These are phyloP conservation scores for Amorpha juglandis DNA, from an alignment of 2,888 invertebrate species.

Conservation along the genomic window DNA sequence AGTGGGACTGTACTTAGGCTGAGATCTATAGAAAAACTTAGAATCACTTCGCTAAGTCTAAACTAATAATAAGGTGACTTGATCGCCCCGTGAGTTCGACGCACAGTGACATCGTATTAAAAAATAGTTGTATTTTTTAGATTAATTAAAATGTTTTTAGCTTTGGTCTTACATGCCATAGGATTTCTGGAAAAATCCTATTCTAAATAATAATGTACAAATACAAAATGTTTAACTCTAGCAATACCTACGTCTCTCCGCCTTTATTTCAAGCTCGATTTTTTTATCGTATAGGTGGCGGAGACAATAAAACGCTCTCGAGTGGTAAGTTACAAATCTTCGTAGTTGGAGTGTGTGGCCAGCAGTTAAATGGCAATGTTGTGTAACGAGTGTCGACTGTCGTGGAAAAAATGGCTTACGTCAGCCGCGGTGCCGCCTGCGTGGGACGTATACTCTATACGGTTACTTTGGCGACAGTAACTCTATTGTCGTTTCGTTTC, in stretches of 20 bases:
- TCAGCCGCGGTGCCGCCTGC: not conserved
- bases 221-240: not conserved
- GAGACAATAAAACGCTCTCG: slow-evolving; percentile 31
- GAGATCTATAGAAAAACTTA: too few relatives aligned
- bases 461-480: not conserved
- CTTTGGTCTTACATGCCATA: too few relatives aligned
- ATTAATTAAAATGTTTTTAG: too few relatives aligned
- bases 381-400: slow-evolving; percentile 48
- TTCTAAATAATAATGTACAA: not conserved
- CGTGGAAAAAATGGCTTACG: slow-evolving; percentile 44
- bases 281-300: slow-evolving; percentile 28
- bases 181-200: not conserved
- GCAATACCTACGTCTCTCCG: not conserved
- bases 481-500: not conserved
- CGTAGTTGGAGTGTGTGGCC: slow-evolving; percentile 47
- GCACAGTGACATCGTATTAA: too few relatives aligned
- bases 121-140: too few relatives aligned
- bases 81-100: too few relatives aligned
- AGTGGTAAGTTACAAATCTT: slow-evolving; percentile 41
- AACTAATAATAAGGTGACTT: too few relatives aligned
- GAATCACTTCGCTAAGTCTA: too few relatives aligned
- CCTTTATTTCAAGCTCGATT: not conserved
- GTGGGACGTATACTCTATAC: not conserved
- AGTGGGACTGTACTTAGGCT: too few relatives aligned
- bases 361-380: slow-evolving; percentile 65